Evolutionary conservation across 1,140 invertebrate genomes (phyloP).

Genomic region (Aleiodes sp.): DNA sequence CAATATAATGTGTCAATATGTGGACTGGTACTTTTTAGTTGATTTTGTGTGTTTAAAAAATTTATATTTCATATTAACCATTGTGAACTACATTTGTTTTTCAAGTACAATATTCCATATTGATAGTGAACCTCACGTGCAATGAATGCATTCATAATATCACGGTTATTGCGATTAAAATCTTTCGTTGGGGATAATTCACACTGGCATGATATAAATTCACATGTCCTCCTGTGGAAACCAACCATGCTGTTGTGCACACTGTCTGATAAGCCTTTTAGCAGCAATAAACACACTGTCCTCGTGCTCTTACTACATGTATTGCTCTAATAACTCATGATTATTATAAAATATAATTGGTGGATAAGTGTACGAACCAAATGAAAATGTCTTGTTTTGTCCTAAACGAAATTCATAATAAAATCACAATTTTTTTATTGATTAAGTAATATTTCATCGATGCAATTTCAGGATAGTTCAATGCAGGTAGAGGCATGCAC

Average conservation of each 20-base stretch:
- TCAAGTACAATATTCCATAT: neutral
- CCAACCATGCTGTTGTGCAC: constrained; percentile 24
- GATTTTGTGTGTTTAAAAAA: neutral
- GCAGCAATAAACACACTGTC: constrained; percentile 3
- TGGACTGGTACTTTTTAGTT: neutral
- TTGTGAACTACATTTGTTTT: neutral
- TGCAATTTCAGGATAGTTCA: no score
- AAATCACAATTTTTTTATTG: no score
- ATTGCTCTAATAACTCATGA: no score
- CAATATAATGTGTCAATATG: neutral
- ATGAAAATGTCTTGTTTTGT: no score
- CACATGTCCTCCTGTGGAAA: constrained; percentile 9
- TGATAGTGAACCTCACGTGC: constrained; percentile 18
- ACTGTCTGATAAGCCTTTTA: constrained; percentile 29
- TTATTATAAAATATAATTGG: no score
- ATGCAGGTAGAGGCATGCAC: no score
- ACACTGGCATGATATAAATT: constrained; percentile 32
- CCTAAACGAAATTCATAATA: no score
- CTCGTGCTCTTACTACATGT: neutral
- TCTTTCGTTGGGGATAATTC: constrained; percentile 25
- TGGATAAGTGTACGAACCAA: no score
- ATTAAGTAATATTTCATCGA: no score
- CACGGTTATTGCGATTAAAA: constrained; percentile 27
- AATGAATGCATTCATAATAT: constrained; percentile 29
- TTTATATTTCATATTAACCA: neutral